A percentile compares a stretch with the other conserved stretches of the same genome.
phyloP scores from a whole-genome alignment of 2,797 vertebrate species.

The Lacerta agilis region DNA sequence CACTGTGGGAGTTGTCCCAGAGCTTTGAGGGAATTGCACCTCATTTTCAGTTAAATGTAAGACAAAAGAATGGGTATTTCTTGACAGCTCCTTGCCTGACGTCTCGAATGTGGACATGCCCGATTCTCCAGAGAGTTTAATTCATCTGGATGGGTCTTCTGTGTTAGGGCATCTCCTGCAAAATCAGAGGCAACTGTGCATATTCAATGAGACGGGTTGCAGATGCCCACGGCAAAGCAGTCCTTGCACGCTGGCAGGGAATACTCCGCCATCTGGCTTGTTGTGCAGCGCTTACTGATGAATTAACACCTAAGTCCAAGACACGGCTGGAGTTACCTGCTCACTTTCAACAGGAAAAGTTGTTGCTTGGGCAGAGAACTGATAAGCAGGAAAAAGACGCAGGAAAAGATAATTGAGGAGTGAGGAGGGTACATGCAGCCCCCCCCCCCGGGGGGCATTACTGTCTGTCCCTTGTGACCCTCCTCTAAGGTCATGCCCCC shows the following conservation, averaged over 20 bases:
- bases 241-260: slow-evolving; percentile 59
- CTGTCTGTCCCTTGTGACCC: no score
- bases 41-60: neutral
- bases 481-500: no score
- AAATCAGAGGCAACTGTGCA: slow-evolving; percentile 49
- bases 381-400: neutral
- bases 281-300: neutral
- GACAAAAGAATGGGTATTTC: neutral
- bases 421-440: no score
- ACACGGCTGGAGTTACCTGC: slow-evolving; percentile 42
- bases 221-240: slow-evolving; percentile 25
- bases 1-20: neutral
- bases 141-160: slow-evolving; percentile 31
- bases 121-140: neutral
- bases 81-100: slow-evolving; percentile 15
- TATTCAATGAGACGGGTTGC: slow-evolving; percentile 44
- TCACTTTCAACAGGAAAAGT: slow-evolving; percentile 17
- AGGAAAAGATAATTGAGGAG: neutral
- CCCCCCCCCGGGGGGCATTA: no score
- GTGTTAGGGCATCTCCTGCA: neutral
- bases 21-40: neutral
- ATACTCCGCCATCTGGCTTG: slow-evolving; percentile 63
- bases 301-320: slow-evolving; percentile 41
- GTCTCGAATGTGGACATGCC: neutral
- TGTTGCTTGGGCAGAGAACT: neutral